Conservation (phyloP, 35 echinoderm and acorn worm genomes). For the Heliocidaris erythrogramma region DNA sequence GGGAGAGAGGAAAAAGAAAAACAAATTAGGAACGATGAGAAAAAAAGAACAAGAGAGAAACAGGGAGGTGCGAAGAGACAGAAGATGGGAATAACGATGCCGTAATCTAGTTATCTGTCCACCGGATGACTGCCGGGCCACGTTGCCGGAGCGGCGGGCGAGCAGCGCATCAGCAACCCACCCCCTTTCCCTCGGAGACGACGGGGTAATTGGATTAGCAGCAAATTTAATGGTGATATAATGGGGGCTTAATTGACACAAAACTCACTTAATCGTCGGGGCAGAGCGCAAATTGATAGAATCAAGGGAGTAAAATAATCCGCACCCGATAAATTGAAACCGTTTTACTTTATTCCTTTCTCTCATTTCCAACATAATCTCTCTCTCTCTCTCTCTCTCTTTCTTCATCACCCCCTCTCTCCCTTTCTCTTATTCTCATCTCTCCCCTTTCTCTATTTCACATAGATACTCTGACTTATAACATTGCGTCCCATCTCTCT, state of each 20-base stretch:
- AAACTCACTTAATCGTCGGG: conserved; percentile 50
- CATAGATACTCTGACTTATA: no score
- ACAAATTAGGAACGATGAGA: conserved; percentile 27
- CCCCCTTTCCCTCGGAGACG: conserved; percentile 14
- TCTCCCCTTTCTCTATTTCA: not conserved
- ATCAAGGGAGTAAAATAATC: conserved; percentile 50
- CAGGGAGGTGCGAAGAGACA: conserved; percentile 13
- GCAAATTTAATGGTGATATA: conserved; percentile 57
- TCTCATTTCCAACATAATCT: not conserved
- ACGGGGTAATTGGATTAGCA: conserved; percentile 29
- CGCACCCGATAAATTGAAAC: conserved; percentile 35
- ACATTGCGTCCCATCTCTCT: not conserved
- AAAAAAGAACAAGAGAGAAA: not conserved
- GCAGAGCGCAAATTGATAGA: conserved; percentile 46
- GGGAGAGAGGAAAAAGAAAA: conserved; percentile 8
- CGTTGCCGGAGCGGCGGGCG: not conserved
- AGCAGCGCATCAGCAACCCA: not conserved
- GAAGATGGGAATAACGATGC: not conserved
- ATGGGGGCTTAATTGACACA: conserved; percentile 52
- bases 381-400: not conserved
- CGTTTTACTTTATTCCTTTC: conserved; percentile 41
- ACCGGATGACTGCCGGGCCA: not conserved
- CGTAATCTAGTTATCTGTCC: conserved; percentile 34
- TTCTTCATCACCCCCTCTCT: not conserved
- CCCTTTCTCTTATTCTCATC: not conserved